Conservation (phyloP, 1,140 invertebrate species). For the Hydropsyche tenuis region DNA sequence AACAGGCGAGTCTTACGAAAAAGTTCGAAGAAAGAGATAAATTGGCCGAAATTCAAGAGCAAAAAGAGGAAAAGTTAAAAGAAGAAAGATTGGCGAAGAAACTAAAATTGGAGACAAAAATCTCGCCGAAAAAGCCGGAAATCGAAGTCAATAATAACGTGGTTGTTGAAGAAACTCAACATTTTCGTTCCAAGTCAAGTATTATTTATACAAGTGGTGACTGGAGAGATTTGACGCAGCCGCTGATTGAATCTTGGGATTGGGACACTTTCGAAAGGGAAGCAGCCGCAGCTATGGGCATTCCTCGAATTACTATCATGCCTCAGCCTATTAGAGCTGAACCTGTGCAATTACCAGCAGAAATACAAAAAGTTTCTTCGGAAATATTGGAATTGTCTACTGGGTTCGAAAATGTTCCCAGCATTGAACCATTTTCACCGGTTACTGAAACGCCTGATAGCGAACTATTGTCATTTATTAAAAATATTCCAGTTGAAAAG, state of each 20-base stretch:
- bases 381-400: constrained; percentile 63
- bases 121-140: constrained; percentile 52
- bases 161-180: constrained; percentile 45
- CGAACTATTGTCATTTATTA: constrained; percentile 60
- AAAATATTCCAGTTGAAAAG: constrained; percentile 62
- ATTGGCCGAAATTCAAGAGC: constrained; percentile 66
- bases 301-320: constrained; percentile 59
- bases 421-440: constrained; percentile 67
- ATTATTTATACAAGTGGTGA: constrained; percentile 63
- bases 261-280: constrained; percentile 69
- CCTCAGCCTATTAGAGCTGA: constrained; percentile 63
- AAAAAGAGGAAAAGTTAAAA: constrained; percentile 59
- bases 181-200: constrained; percentile 61
- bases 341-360: constrained; percentile 60
- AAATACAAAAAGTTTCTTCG: constrained; percentile 57
- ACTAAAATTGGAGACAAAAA: constrained; percentile 57
- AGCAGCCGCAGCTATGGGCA: constrained; percentile 53
- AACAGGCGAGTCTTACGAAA: constrained; percentile 67
- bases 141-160: constrained; percentile 54
- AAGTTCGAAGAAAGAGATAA: constrained; percentile 80
- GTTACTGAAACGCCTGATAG: constrained; percentile 63
- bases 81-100: constrained; percentile 60
- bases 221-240: constrained; percentile 67
- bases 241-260: constrained; percentile 66
- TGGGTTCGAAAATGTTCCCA: constrained; percentile 68